phyloP scores from a whole-genome alignment of 1,140 invertebrate genomes.

The Danaus melanippus region DNA sequence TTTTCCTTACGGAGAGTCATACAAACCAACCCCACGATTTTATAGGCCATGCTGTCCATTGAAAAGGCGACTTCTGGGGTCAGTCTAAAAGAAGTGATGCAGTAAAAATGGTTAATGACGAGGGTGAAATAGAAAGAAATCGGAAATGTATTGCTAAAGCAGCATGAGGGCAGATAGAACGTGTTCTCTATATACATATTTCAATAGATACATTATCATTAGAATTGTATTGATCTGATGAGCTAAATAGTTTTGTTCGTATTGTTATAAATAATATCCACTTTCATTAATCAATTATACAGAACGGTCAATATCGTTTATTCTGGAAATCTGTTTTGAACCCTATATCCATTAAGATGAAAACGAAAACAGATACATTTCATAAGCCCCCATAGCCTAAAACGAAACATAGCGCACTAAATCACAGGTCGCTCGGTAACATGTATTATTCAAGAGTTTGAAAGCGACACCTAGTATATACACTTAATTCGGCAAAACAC shows the following conservation, averaged over 20 bases:
- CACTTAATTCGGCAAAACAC: constrained; percentile 51
- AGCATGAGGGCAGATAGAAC: constrained; percentile 20
- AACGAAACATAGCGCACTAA: constrained; percentile 45
- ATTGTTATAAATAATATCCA: too few species aligned
- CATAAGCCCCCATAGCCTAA: constrained; percentile 35
- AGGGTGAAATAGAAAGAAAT: constrained; percentile 35
- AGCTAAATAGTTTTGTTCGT: background rate
- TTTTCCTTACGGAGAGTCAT: constrained; percentile 27
- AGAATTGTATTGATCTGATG: constrained; percentile 11
- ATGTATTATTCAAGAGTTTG: constrained; percentile 61
- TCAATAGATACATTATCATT: constrained; percentile 26
- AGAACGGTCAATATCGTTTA: too few species aligned
- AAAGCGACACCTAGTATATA: constrained; percentile 38
- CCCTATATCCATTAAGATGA: constrained; percentile 21
- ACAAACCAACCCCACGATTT: constrained; percentile 37
- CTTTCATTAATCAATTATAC: too few species aligned
- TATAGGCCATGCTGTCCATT: constrained; percentile 33
- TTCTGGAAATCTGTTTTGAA: too few species aligned
- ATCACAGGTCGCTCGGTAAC: constrained; percentile 49
- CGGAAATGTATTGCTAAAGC: constrained; percentile 36
- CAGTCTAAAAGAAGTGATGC: constrained; percentile 35
- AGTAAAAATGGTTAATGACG: constrained; percentile 45
- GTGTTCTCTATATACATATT: constrained; percentile 14
- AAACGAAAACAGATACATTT: constrained; percentile 45
- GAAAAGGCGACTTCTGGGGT: constrained; percentile 35